Evolutionary conservation across 2,797 vertebrate genomes (phyloP).

Genomic region (Chrysocyon brachyurus): DNA sequence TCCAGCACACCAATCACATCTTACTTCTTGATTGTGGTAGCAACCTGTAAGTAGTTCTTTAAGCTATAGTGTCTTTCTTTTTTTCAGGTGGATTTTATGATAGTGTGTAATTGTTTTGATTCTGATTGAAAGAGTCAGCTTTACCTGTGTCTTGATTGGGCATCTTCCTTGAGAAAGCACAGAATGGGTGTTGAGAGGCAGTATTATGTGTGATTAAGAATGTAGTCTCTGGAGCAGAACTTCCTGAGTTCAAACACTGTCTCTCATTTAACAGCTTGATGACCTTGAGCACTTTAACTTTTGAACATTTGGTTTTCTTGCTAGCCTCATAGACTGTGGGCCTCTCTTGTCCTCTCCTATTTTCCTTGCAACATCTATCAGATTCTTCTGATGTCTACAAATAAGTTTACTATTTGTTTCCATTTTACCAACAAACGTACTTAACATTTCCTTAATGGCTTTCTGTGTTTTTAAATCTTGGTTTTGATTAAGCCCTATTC

Average conservation of each 20-base stretch:
- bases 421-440: constrained; percentile 3
- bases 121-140: neutral
- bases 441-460: neutral
- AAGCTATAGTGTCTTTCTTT: neutral
- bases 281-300: neutral
- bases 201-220: neutral
- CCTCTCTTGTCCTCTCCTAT: neutral
- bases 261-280: neutral
- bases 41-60: neutral
- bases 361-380: neutral
- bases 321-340: neutral
- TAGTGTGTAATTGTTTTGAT: neutral
- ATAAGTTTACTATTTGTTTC: neutral
- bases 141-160: neutral
- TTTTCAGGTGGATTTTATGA: neutral
- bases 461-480: neutral
- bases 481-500: neutral
- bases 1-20: neutral
- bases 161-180: neutral
- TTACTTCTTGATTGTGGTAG: neutral
- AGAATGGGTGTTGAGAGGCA: neutral
- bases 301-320: neutral
- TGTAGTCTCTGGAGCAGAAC: neutral
- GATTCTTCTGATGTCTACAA: neutral
- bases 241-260: neutral